phyloP scores from a whole-genome alignment of 2,797 vertebrate species.

The Ctenochaetus hawaiiensis region DNA sequence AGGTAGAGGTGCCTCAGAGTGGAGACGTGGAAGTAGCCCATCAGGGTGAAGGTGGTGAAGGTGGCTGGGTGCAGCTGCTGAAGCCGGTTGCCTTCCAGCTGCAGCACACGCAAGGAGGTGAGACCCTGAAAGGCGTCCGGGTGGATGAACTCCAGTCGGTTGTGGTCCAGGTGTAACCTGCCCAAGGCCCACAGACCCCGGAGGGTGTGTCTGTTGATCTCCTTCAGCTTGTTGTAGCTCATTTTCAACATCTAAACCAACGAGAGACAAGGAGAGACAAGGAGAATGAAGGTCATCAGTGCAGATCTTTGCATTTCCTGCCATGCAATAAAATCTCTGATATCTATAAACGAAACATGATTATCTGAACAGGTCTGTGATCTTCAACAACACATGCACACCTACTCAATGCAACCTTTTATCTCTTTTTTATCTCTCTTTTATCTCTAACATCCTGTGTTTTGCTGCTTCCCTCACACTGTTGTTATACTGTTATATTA shows the following conservation, averaged over 20 bases:
- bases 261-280: not conserved
- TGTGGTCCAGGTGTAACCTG: constrained; percentile 93
- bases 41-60: constrained; percentile 89
- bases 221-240: constrained; percentile 94
- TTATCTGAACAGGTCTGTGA: too few species aligned
- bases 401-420: too few species aligned
- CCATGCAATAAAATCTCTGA: too few species aligned
- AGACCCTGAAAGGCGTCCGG: constrained; percentile 92
- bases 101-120: constrained; percentile 88
- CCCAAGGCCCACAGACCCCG: constrained; percentile 88
- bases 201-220: constrained; percentile 85
- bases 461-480: not conserved
- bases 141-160: constrained; percentile 91
- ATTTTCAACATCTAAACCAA: constrained; percentile 92
- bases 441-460: not conserved
- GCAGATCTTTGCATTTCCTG: too few species aligned
- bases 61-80: constrained; percentile 90
- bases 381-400: too few species aligned
- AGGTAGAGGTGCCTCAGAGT: constrained; percentile 92
- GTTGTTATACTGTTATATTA: not conserved
- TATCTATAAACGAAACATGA: too few species aligned
- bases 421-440: too few species aligned
- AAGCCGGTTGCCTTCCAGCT: constrained; percentile 93
- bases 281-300: not conserved
- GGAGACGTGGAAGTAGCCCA: constrained; percentile 89